A percentile compares a stretch with the other conserved stretches of the same genome.
phyloP scores from a whole-genome alignment of 2,888 invertebrate genomes.

The Cynaeus angustus region DNA sequence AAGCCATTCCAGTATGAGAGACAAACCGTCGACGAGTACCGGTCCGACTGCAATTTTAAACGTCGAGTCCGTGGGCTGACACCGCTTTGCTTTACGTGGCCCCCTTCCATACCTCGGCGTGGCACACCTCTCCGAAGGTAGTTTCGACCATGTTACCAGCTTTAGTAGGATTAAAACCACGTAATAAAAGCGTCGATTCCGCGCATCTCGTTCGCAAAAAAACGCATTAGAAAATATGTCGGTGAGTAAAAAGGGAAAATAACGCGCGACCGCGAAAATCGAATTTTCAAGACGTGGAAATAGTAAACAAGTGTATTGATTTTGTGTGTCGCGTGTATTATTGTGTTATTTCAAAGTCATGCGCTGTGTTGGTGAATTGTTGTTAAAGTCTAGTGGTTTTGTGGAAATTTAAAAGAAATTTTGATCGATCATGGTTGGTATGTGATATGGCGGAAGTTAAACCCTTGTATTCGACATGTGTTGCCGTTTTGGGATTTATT shows the following conservation, averaged over 20 bases:
- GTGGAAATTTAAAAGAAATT: slow-evolving; percentile 39
- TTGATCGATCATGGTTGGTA: slow-evolving; percentile 56
- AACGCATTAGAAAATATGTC: slow-evolving; percentile 8
- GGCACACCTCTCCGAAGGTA: slow-evolving; percentile 64
- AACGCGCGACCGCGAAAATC: slow-evolving; percentile 48
- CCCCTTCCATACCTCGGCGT: slow-evolving; percentile 57
- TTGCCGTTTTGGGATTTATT: slow-evolving; percentile 82
- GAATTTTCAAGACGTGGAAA: slow-evolving; percentile 55
- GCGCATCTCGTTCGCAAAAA: slow-evolving; percentile 43
- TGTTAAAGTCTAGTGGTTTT: slow-evolving; percentile 46
- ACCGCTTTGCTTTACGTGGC: slow-evolving; percentile 40
- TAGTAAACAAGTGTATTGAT: slow-evolving; percentile 63
- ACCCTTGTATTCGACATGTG: slow-evolving; percentile 80
- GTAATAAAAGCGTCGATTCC: slow-evolving; percentile 54
- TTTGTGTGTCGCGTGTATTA: slow-evolving; percentile 56
- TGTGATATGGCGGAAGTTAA: slow-evolving; percentile 77
- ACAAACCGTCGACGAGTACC: slow-evolving; percentile 33
- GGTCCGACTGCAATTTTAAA: slow-evolving; percentile 52
- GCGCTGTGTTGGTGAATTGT: slow-evolving; percentile 47
- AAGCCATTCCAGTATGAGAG: slow-evolving; percentile 15
- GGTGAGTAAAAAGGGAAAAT: slow-evolving; percentile 11
- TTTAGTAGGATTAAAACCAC: slow-evolving; percentile 62
- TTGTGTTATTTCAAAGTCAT: slow-evolving; percentile 52
- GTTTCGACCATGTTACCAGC: slow-evolving; percentile 57
- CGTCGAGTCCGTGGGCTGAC: slow-evolving; percentile 42